Conservation (phyloP, 2,888 invertebrate species). For the Clistopyga incitator region DNA sequence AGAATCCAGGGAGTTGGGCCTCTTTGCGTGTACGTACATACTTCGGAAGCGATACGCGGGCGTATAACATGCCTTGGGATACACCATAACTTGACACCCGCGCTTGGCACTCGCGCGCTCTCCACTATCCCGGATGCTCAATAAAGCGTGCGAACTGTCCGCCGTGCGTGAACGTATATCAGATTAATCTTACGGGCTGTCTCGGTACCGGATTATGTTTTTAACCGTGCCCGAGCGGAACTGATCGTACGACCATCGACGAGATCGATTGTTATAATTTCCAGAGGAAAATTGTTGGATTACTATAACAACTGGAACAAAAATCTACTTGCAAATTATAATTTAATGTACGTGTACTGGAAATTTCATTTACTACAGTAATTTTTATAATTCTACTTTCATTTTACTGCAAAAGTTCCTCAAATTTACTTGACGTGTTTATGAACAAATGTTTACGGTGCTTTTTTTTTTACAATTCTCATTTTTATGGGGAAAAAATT, state of each 20-base stretch:
- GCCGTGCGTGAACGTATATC: slow-evolving; percentile 71
- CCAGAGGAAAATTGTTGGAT: not conserved
- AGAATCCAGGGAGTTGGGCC: slow-evolving; percentile 72
- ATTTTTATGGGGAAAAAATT: too few relatives aligned
- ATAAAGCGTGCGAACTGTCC: slow-evolving; percentile 70
- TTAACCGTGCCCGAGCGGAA: not conserved
- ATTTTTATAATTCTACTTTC: too few relatives aligned
- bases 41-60: slow-evolving; percentile 44
- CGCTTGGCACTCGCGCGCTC: slow-evolving; percentile 59
- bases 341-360: too few relatives aligned
- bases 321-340: too few relatives aligned
- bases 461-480: too few relatives aligned
- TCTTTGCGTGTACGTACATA: slow-evolving; percentile 70
- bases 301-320: too few relatives aligned
- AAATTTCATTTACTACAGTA: too few relatives aligned
- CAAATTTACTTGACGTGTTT: too few relatives aligned
- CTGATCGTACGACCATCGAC: slow-evolving; percentile 35
- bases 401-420: too few relatives aligned
- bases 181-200: slow-evolving; percentile 74
- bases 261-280: slow-evolving; percentile 25
- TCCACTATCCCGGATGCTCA: slow-evolving; percentile 67
- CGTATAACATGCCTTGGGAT: slow-evolving; percentile 72
- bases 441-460: too few relatives aligned
- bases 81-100: slow-evolving; percentile 79
- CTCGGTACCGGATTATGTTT: slow-evolving; percentile 42